These are phyloP conservation scores for Opisthograptis luteolata DNA, from an alignment of 2,888 invertebrate genomes.

Conservation along the genomic window DNA sequence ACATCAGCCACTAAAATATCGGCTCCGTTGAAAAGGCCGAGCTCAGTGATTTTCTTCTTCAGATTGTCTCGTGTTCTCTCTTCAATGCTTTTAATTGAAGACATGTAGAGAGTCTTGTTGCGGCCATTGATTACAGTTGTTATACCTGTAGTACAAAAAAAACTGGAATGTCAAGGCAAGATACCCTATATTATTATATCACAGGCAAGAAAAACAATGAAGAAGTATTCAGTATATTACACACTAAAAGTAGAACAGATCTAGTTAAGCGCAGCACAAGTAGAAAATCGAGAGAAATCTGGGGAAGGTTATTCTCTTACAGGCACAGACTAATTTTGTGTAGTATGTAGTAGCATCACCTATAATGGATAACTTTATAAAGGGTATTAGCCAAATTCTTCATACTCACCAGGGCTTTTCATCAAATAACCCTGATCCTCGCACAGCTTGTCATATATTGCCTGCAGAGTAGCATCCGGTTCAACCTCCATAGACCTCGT, in stretches of 20 bases:
- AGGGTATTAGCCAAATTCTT: background rate
- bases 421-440: conserved; percentile 93
- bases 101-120: conserved; percentile 96
- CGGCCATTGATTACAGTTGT: conserved; percentile 92
- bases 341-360: no score
- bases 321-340: no score
- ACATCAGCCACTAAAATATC: conserved; percentile 96
- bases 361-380: background rate
- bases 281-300: no score
- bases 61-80: conserved; percentile 95
- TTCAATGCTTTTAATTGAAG: conserved; percentile 95
- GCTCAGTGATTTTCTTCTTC: conserved; percentile 92
- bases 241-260: no score
- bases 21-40: conserved; percentile 93
- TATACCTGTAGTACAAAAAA: conserved; percentile 81
- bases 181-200: no score
- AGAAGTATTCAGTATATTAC: no score
- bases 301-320: no score
- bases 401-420: conserved; percentile 90
- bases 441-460: conserved; percentile 91
- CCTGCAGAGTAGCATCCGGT: conserved; percentile 87
- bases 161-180: no score
- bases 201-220: no score
- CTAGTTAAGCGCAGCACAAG: no score
- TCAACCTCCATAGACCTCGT: conserved; percentile 86